phyloP scores from a whole-genome alignment of 2,113 vertebrate species.

The Herpetotheres cachinnans region DNA sequence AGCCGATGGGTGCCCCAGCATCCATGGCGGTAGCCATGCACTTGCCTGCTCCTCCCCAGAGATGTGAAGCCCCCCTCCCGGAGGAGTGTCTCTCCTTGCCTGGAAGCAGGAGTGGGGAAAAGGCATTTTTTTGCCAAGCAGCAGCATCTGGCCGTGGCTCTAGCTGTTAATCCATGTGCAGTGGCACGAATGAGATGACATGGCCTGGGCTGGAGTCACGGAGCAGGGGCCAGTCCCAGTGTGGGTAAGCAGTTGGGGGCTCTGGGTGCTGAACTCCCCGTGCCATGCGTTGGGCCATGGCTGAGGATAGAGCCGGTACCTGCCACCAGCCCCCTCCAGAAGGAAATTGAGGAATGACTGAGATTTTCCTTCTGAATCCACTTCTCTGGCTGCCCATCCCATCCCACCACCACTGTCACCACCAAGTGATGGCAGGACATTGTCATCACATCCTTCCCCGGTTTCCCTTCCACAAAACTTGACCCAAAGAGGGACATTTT shows the following conservation, averaged over 20 bases:
- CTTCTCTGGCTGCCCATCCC: not conserved
- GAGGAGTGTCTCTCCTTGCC: not conserved
- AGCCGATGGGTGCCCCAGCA: not conserved
- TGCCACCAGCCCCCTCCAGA: not conserved
- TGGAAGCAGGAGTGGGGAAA: not conserved
- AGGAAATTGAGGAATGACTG: not conserved
- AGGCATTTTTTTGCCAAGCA: not conserved
- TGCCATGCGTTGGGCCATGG: fast-evolving
- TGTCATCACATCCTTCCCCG: not conserved
- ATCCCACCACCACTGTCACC: not conserved
- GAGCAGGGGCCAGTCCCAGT: not conserved
- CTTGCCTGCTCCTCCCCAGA: not conserved
- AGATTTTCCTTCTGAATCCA: not conserved
- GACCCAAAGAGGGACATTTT: not conserved
- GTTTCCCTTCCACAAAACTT: not conserved
- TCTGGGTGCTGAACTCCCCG: not conserved
- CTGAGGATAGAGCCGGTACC: not conserved
- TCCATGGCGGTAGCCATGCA: fast-evolving
- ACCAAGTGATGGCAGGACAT: not conserved
- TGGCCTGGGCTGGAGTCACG: not conserved
- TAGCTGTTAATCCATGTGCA: not conserved
- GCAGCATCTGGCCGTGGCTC: not conserved
- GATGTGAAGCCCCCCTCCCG: fast-evolving
- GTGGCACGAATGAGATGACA: not conserved
- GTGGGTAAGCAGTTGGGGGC: not conserved